A percentile compares a stretch with the other conserved stretches of the same genome.
These are phyloP conservation scores for Anagyrus pseudococci DNA, from an alignment of 2,888 invertebrate species.

Conservation along the genomic window DNA sequence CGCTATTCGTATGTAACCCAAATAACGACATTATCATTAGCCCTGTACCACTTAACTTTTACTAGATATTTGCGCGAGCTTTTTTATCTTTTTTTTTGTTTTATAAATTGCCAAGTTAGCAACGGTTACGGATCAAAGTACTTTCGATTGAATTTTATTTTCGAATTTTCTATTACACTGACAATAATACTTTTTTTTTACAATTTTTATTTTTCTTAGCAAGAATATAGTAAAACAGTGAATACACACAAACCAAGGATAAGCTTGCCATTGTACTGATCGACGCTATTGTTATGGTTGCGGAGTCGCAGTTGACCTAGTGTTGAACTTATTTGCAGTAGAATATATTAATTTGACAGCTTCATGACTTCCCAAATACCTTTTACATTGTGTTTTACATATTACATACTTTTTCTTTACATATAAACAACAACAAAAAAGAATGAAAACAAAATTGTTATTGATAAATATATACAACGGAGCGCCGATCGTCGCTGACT, in stretches of 20 bases:
- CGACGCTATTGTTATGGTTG: constrained; percentile 60
- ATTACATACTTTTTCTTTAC: constrained; percentile 24
- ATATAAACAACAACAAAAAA: neutral
- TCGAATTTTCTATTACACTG: neutral
- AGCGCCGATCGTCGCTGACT: constrained; percentile 29
- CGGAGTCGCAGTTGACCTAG: constrained; percentile 62
- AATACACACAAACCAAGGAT: constrained; percentile 29
- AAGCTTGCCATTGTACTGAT: constrained; percentile 38
- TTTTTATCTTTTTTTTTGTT: constrained; percentile 23
- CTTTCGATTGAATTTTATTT: neutral
- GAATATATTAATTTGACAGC: constrained; percentile 62
- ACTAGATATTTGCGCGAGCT: constrained; percentile 22
- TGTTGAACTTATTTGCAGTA: constrained; percentile 63
- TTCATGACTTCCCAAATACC: constrained; percentile 53
- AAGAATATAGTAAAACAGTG: constrained; percentile 7
- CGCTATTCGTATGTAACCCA: constrained; percentile 25
- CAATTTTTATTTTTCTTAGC: constrained; percentile 16
- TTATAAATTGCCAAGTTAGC: constrained; percentile 3
- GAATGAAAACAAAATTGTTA: neutral
- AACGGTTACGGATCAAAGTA: constrained; percentile 24
- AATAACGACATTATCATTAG: constrained; percentile 28
- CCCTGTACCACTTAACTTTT: constrained; percentile 20
- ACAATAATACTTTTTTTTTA: too few relatives aligned
- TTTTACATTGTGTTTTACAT: constrained; percentile 33
- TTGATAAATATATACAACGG: constrained; percentile 10